Base-by-base conservation (phyloP, 2,888 invertebrate species). In the Ormyrus nitidulus region DNA sequence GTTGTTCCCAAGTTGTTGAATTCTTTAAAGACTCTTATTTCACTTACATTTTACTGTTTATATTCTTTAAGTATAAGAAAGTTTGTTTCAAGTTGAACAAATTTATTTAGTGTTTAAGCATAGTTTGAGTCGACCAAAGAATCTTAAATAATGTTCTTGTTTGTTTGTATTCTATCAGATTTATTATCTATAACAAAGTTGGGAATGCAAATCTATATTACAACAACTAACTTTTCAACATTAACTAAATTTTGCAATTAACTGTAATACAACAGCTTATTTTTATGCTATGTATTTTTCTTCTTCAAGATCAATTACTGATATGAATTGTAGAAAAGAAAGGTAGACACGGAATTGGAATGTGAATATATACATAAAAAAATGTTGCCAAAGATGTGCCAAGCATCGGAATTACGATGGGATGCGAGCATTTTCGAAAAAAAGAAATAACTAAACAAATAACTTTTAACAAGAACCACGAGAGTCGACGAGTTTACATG, bases 341-440 rank as follows among this genome's bases (percentile, higher is more conserved):
- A 65, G 56, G 49, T 74, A 51, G 34, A 54, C 44, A 13, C 64
- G 49, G n/a, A 75, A 76, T 72, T 66, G 61, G 49, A 51, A 77
- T 61, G 19, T 48, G 54, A 74, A 66, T 46, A 44, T 62, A 66
- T 56, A 44, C 62, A 6, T 56, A 56, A 64, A 46, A 59, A 65
- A 56, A 69, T 19, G 70, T 77, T 81, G 81, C 80, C 80, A 80
- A 81, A 79, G 61, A 68, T 77, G 79, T 81, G 81, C 81, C 81
- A 81, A 81, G 76, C 77, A 74, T 81, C 71, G 51, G 71, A 68
- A 65, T 78, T 78, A 71, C 53, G 59, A 4, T n/a, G 61, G 56
- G 66, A 59, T 70, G 77, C 73, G 46, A 66, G 59, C 11, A 13
- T 62, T 69, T 79, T 68, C 49, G 9, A 48, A 19, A 59, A 73